Percentiles rank a stretch among this genome's conserved stretches.
phyloP scores from a whole-genome alignment of 2,113 vertebrate species.

The Hippoglossus stenolepis region DNA sequence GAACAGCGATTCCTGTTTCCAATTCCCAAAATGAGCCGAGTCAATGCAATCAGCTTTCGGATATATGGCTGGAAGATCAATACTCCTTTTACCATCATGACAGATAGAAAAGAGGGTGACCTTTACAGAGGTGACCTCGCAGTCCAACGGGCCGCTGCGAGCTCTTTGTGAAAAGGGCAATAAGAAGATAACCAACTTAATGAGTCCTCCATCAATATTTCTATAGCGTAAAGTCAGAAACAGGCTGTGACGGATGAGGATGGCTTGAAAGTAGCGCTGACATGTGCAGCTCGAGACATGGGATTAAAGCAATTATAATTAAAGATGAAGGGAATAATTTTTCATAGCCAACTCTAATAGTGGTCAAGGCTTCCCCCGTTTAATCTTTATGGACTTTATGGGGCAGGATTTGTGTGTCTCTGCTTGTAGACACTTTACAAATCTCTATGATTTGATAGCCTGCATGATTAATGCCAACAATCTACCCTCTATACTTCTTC shows the following conservation, averaged over 20 bases:
- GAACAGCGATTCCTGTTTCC: slow-evolving; percentile 32
- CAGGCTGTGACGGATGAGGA: slow-evolving; percentile 16
- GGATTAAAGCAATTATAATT: slow-evolving; percentile 49
- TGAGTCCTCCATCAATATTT: slow-evolving; percentile 30
- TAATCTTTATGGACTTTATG: slow-evolving; percentile 14
- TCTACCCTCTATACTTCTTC: not conserved
- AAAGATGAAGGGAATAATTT: slow-evolving; percentile 15
- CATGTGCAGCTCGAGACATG: slow-evolving; percentile 6
- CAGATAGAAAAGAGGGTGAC: slow-evolving; percentile 25
- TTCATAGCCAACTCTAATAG: slow-evolving; percentile 5
- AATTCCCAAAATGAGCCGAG: slow-evolving; percentile 41
- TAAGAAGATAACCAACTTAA: slow-evolving; percentile 37
- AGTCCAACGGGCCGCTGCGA: slow-evolving; percentile 1
- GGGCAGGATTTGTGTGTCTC: not conserved
- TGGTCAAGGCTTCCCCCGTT: not conserved
- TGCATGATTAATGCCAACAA: not conserved
- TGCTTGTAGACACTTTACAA: not conserved
- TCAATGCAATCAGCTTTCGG: slow-evolving; percentile 33
- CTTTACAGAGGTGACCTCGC: slow-evolving; percentile 45
- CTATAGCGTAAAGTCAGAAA: slow-evolving; percentile 14
- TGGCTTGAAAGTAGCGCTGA: slow-evolving; percentile 18
- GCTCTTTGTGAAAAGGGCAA: not conserved
- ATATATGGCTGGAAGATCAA: slow-evolving; percentile 36
- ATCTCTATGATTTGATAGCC: not conserved
- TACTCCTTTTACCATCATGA: slow-evolving; percentile 36